These are phyloP conservation scores for Cephalopterus ornatus DNA, from an alignment of 2,113 vertebrate species.

Conservation along the genomic window DNA sequence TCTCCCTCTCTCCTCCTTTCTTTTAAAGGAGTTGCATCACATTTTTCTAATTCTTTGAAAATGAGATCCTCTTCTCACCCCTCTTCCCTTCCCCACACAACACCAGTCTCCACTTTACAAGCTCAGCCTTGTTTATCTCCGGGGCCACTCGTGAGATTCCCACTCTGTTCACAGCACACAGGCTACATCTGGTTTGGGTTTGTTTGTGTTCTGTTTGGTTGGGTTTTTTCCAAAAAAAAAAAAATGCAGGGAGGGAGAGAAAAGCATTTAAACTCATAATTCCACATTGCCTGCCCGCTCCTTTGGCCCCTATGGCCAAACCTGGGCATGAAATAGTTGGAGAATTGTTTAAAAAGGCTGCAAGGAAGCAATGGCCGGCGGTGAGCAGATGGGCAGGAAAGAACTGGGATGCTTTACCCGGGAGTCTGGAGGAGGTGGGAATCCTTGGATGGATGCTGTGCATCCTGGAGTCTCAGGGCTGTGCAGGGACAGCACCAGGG, in stretches of 20 bases:
- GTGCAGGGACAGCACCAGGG: rapidly evolving
- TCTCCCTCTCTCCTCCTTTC: background rate
- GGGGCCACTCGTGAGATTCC: background rate
- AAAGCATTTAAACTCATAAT: background rate
- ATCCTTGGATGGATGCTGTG: rapidly evolving
- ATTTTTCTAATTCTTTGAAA: slow-evolving; percentile 48
- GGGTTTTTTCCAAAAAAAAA: background rate
- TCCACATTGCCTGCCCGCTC: background rate
- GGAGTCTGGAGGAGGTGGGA: background rate
- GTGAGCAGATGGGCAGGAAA: rapidly evolving
- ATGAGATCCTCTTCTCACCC: background rate
- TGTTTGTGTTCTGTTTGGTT: slow-evolving; percentile 18
- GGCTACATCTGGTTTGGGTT: slow-evolving; percentile 34
- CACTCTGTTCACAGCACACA: rapidly evolving
- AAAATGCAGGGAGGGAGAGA: background rate
- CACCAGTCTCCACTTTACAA: background rate
- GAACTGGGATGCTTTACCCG: rapidly evolving
- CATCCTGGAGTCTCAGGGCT: rapidly evolving
- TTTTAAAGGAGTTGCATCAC: slow-evolving; percentile 38
- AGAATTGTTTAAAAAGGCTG: background rate
- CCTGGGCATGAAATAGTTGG: background rate
- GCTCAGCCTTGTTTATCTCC: slow-evolving; percentile 19
- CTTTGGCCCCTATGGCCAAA: background rate
- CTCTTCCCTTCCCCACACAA: background rate
- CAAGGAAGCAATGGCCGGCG: rapidly evolving